Conservation (phyloP, 2,888 invertebrate species). For the Azorinus chamasolen region DNA sequence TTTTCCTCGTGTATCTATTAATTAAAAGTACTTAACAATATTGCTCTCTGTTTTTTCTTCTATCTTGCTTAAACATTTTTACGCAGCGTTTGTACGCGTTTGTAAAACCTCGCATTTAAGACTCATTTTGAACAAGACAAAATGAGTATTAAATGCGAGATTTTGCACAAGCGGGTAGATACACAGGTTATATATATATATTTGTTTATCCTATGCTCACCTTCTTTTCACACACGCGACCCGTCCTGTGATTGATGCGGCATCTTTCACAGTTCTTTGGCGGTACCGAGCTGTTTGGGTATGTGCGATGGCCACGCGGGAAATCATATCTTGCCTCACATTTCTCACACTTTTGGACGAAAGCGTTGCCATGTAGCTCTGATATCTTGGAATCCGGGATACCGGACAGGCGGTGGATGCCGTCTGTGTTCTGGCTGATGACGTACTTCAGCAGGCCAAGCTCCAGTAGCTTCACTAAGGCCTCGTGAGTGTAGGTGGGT, state of each 20-base stretch:
- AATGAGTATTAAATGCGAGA: too few species aligned
- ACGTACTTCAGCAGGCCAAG: conserved; percentile 76
- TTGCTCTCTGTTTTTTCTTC: too few species aligned
- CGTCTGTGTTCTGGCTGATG: conserved; percentile 83
- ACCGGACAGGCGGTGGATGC: conserved; percentile 80
- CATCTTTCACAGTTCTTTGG: conserved; percentile 74
- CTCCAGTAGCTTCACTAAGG: conserved; percentile 75
- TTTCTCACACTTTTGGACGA: conserved; percentile 79
- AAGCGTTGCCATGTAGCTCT: conserved; percentile 82
- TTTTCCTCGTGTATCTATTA: too few species aligned
- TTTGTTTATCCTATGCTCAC: conserved; percentile 42
- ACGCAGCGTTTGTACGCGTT: too few species aligned
- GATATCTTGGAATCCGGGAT: conserved; percentile 74
- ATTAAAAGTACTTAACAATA: too few species aligned
- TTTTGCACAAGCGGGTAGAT: too few species aligned
- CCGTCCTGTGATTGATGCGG: conserved; percentile 78
- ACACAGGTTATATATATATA: too few species aligned
- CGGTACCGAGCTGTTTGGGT: conserved; percentile 47
- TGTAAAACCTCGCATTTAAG: too few species aligned
- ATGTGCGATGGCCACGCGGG: conserved; percentile 15
- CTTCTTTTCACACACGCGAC: conserved; percentile 71
- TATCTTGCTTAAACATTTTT: too few species aligned
- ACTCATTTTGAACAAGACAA: too few species aligned
- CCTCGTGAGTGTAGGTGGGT: conserved; percentile 82
- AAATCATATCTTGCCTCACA: conserved; percentile 71